Conservation (phyloP, 2,797 vertebrate species). For the Coregonus sp. region DNA sequence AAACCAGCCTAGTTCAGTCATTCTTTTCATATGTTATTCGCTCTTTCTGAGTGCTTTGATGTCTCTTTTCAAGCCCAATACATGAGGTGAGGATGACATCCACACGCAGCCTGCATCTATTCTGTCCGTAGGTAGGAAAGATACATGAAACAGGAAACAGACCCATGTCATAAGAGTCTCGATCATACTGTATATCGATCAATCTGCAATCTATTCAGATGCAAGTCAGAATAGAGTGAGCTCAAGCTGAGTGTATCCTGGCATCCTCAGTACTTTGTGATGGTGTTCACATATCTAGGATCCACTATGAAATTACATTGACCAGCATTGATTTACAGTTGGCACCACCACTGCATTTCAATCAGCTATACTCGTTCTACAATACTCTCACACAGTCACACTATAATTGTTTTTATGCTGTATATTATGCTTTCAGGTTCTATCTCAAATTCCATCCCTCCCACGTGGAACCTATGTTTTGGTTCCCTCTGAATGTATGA, state of each 20-base stretch:
- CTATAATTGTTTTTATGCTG: conserved; percentile 22
- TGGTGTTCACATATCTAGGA: conserved; percentile 24
- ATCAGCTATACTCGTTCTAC: conserved; percentile 14
- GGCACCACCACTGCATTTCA: background rate
- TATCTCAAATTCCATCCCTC: conserved; percentile 35
- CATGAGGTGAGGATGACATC: conserved; percentile 32
- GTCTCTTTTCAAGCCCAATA: conserved; percentile 37
- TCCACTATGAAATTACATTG: conserved; percentile 14
- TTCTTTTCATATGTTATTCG: conserved; percentile 44
- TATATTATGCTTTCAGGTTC: conserved; percentile 21
- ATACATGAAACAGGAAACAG: background rate
- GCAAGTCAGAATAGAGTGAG: background rate
- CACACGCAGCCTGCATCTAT: conserved; percentile 19
- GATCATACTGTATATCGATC: background rate
- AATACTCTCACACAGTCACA: background rate
- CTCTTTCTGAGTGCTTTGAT: conserved; percentile 54
- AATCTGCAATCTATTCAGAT: background rate
- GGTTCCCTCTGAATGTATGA: conserved; percentile 39
- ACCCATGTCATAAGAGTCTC: background rate
- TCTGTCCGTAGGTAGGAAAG: conserved; percentile 15
- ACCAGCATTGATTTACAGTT: conserved; percentile 25
- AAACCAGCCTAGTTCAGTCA: conserved; percentile 53
- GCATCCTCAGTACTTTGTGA: background rate
- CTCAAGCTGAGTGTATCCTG: too few relatives aligned
- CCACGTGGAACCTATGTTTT: conserved; percentile 29